Evolutionary conservation across 2,113 vertebrate species (phyloP).

Genomic region (Isurus oxyrinchus): DNA sequence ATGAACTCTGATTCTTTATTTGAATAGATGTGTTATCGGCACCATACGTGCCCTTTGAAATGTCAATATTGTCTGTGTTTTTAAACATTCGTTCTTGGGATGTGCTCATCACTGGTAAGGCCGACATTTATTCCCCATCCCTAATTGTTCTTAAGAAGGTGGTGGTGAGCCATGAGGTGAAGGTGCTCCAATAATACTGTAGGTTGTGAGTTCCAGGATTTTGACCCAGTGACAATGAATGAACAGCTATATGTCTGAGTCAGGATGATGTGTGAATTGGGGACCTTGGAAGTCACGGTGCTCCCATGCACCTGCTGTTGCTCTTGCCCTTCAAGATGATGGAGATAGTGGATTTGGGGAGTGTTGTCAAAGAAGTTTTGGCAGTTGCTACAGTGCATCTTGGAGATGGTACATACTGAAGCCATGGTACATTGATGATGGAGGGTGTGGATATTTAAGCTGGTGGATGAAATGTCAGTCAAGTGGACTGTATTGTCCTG

Average conservation of each 20-base stretch:
- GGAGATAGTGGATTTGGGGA: neutral
- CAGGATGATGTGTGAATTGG: neutral
- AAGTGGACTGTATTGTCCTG: neutral
- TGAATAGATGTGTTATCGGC: neutral
- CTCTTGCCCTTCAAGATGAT: neutral
- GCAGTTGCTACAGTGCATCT: neutral
- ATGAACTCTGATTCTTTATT: neutral
- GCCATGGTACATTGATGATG: neutral
- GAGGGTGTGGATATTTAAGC: neutral
- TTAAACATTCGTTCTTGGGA: neutral
- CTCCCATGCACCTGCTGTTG: neutral
- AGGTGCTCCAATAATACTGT: neutral
- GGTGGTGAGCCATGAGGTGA: neutral
- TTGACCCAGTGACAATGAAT: neutral
- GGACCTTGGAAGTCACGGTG: neutral
- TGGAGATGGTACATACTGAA: neutral
- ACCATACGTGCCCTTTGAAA: neutral
- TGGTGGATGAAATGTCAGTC: neutral
- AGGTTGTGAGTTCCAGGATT: neutral
- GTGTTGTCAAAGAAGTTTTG: neutral
- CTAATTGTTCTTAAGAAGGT: neutral
- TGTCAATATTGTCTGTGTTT: neutral
- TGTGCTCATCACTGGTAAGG: neutral
- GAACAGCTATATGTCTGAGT: neutral
- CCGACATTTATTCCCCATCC: neutral